phyloP scores from a whole-genome alignment of 1,140 invertebrate species.

The Eubasilissa regina region DNA sequence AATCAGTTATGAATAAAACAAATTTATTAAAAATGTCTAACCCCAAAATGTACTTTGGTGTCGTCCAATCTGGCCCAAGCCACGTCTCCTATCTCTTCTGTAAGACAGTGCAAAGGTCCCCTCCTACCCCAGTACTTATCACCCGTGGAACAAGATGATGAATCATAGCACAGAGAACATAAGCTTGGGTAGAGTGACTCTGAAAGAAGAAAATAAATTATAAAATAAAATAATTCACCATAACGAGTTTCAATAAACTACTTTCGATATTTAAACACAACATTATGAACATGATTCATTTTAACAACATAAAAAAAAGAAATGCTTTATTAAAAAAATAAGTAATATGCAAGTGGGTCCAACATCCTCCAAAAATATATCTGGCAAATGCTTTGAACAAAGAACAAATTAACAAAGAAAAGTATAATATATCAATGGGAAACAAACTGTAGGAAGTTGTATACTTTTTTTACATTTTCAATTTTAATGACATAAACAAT shows the following conservation, averaged over 20 bases:
- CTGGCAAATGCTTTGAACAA: too few relatives aligned
- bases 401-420: too few relatives aligned
- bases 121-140: slow-evolving; percentile 88
- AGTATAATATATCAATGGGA: too few relatives aligned
- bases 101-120: slow-evolving; percentile 85
- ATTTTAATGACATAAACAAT: too few relatives aligned
- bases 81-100: slow-evolving; percentile 83
- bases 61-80: slow-evolving; percentile 84
- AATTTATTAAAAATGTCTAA: slow-evolving; percentile 63
- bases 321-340: too few relatives aligned
- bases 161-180: slow-evolving; percentile 79
- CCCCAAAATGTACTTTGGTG: slow-evolving; percentile 77
- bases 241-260: not conserved
- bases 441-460: too few relatives aligned
- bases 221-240: not conserved
- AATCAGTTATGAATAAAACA: not conserved
- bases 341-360: too few relatives aligned
- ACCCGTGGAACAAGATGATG: slow-evolving; percentile 74
- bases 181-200: slow-evolving; percentile 80
- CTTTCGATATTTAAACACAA: too few relatives aligned
- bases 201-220: slow-evolving; percentile 63
- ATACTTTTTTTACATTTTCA: too few relatives aligned
- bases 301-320: too few relatives aligned
- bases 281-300: too few relatives aligned
- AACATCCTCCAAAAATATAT: too few relatives aligned